phyloP scores from a whole-genome alignment of 1,140 invertebrate species.

The Papilio glaucus region DNA sequence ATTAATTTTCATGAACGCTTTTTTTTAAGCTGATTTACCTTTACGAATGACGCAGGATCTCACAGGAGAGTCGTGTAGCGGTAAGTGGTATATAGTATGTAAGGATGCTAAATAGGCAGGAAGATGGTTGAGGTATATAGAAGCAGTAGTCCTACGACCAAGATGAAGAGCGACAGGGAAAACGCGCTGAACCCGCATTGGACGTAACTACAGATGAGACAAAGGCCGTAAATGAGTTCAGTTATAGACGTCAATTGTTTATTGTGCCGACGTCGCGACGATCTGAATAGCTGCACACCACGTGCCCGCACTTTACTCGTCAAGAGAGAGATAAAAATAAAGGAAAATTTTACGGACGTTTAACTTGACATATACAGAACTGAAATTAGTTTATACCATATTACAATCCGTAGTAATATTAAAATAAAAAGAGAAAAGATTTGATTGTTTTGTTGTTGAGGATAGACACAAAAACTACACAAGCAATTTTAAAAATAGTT shows the following conservation, averaged over 20 bases:
- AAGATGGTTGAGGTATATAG: too few relatives aligned
- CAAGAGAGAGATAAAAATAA: not conserved
- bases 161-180: conserved; percentile 38
- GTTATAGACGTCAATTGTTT: conserved; percentile 32
- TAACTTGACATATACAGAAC: not conserved
- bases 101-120: too few relatives aligned
- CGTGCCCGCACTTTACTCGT: not conserved
- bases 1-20: too few relatives aligned
- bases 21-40: too few relatives aligned
- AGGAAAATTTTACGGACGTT: not conserved
- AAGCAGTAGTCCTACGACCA: not conserved
- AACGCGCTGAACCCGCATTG: conserved; percentile 30
- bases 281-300: not conserved
- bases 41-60: too few relatives aligned
- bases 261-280: not conserved
- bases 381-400: not conserved
- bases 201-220: conserved; percentile 35
- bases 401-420: too few relatives aligned
- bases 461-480: too few relatives aligned
- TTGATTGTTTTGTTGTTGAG: too few relatives aligned
- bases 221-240: conserved; percentile 33
- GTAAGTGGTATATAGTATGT: too few relatives aligned
- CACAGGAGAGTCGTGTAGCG: too few relatives aligned
- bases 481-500: too few relatives aligned
- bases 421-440: too few relatives aligned